A percentile compares a stretch with the other conserved stretches of the same genome.
phyloP scores from a whole-genome alignment of 2,888 invertebrate genomes.

The Tipula unca region DNA sequence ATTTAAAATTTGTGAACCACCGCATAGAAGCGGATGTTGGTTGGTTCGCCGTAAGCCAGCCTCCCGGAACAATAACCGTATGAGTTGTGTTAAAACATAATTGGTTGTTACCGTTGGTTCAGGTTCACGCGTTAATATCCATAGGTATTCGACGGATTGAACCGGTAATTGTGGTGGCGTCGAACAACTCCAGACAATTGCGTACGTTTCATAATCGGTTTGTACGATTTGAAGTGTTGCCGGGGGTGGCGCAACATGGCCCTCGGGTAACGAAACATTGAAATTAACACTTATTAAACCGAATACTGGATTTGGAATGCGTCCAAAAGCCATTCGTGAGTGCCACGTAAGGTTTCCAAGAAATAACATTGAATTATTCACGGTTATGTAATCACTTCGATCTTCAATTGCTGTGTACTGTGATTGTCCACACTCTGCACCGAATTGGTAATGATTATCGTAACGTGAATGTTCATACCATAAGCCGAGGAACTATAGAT shows the following conservation, averaged over 20 bases:
- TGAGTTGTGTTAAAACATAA: neutral
- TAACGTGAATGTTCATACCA: neutral
- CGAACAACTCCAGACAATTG: neutral
- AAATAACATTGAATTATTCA: neutral
- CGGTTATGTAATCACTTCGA: neutral
- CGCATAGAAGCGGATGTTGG: neutral
- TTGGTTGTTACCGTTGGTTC: neutral
- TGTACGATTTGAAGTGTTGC: neutral
- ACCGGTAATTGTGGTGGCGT: neutral
- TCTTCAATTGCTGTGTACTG: neutral
- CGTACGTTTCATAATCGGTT: neutral
- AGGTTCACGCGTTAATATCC: neutral
- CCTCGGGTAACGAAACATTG: neutral
- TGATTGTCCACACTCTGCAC: neutral
- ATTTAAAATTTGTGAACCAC: neutral
- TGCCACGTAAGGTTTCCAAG: neutral
- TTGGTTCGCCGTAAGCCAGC: neutral
- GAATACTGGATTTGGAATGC: neutral
- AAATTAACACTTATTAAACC: neutral
- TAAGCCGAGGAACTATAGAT: neutral
- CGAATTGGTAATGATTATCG: neutral
- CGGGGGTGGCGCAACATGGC: neutral
- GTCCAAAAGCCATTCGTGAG: neutral
- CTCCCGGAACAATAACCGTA: neutral
- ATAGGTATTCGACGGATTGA: neutral